Percentiles rank a stretch among this genome's conserved stretches.
phyloP scores from a whole-genome alignment of 1,140 invertebrate genomes.

The Leptinotarsa undecemlineata region DNA sequence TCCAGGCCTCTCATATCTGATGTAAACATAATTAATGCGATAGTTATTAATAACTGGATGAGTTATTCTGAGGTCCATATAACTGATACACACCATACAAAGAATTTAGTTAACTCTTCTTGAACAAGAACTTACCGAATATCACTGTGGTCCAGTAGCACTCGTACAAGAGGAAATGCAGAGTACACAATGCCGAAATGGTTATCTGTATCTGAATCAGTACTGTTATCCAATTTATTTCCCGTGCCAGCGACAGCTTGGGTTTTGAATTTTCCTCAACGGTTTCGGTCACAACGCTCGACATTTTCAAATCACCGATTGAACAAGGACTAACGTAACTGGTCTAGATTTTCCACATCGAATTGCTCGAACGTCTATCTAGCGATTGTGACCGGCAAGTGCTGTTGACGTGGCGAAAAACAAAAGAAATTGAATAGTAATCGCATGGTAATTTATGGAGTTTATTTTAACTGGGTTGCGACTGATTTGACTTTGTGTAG shows the following conservation, averaged over 20 bases:
- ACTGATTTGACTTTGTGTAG: too few species aligned
- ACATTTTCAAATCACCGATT: conserved; percentile 9
- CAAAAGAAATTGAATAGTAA: conserved; percentile 7
- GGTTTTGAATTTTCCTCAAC: conserved; percentile 4
- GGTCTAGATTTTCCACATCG: neutral
- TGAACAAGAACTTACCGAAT: conserved; percentile 55
- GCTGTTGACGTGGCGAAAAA: neutral
- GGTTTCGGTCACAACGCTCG: conserved; percentile 6
- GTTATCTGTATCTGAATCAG: conserved; percentile 38
- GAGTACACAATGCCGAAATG: conserved; percentile 27
- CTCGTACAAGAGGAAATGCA: conserved; percentile 35
- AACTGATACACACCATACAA: too few species aligned
- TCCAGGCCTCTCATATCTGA: too few species aligned
- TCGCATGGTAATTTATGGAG: conserved; percentile 9
- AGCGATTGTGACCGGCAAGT: neutral
- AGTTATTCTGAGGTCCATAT: too few species aligned
- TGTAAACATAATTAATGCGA: too few species aligned
- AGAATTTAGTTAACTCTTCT: conserved; percentile 40
- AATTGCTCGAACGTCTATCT: neutral
- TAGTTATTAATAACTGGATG: too few species aligned
- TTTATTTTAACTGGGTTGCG: neutral
- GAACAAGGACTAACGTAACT: neutral
- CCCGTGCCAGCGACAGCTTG: conserved; percentile 34
- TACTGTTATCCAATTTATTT: conserved; percentile 40
- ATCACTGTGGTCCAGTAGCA: conserved; percentile 38